Evolutionary conservation across 2,888 invertebrate genomes (phyloP), one percentile per base, ranked within the genome.

Genomic region (Candidula unifasciata): DNA sequence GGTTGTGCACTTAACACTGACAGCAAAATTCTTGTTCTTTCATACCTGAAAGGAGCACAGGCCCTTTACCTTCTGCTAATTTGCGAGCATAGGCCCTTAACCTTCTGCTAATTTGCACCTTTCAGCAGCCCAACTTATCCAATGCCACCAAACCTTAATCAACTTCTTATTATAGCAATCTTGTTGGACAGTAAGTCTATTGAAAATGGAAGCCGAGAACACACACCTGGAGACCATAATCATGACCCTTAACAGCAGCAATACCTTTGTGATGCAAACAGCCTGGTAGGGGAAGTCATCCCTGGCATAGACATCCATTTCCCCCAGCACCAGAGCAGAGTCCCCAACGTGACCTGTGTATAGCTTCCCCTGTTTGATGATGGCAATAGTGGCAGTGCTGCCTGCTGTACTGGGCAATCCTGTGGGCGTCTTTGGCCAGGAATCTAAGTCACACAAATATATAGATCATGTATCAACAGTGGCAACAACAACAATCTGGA

Each of bases 301-400:
- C 18, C 73, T 66, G 6, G 33, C 68, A 71, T 83, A 74, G 60
- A 88, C 89, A 54, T 90, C 89, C 82, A 96, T 96, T 93, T 96
- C 96, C 33, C 97, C 98, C 79, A 98, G 95, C 21, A 98, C 96
- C 91, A 99, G 97, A 44, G 97, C 97, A 0, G 99, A 99, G 94
- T 99, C 99, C n/a, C 99, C 99, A 1, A 99, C 99, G 95, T 99
- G 99, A 3, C 99, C 99, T 86, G 98, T 96, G 92, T 98, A 99
- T 89, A 99, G 96, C 86, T 95, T 98, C 64, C 97, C 97, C 88
- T 96, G 95, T 85, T 97, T 95, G 90, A 99, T 97, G 93, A 99
- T 98, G 6, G 97, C 98, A 84, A 99, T 96, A 92, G 98, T 98
- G 52, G 98, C 98, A 8, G 99, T 99, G 1, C 99, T 99, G 10